Conservation (phyloP, 2,797 vertebrate species). For the Limosa lapponica region DNA sequence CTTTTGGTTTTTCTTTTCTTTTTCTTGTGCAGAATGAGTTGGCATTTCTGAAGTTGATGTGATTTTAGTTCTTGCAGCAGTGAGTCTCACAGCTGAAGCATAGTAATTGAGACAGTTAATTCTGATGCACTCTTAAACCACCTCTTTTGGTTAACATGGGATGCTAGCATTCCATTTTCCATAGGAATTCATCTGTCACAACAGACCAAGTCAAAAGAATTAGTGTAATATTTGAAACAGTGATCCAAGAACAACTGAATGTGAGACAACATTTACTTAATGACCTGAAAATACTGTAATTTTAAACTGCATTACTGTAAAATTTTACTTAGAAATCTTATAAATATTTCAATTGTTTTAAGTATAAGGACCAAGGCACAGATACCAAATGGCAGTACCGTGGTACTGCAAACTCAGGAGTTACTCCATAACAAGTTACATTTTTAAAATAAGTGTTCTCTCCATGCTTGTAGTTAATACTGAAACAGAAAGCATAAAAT, state of each 20-base stretch:
- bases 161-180: not conserved
- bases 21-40: not conserved
- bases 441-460: constrained; percentile 20
- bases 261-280: not conserved
- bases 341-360: not conserved
- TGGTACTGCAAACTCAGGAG: not conserved
- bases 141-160: not conserved
- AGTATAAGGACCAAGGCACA: not conserved
- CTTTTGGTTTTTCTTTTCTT: not conserved
- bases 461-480: constrained; percentile 16
- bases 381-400: not conserved
- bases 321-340: not conserved
- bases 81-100: not conserved
- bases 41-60: not conserved
- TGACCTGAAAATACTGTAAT: not conserved
- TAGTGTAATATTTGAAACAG: not conserved
- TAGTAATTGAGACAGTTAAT: not conserved
- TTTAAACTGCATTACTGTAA: not conserved
- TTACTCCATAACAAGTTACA: not conserved
- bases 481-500: constrained; percentile 39
- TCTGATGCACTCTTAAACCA: not conserved
- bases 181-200: not conserved
- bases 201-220: not conserved
- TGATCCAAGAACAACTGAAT: not conserved
- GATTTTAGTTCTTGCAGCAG: not conserved